phyloP scores from a whole-genome alignment of 2,888 invertebrate genomes.

The Schizotus pectinicornis region DNA sequence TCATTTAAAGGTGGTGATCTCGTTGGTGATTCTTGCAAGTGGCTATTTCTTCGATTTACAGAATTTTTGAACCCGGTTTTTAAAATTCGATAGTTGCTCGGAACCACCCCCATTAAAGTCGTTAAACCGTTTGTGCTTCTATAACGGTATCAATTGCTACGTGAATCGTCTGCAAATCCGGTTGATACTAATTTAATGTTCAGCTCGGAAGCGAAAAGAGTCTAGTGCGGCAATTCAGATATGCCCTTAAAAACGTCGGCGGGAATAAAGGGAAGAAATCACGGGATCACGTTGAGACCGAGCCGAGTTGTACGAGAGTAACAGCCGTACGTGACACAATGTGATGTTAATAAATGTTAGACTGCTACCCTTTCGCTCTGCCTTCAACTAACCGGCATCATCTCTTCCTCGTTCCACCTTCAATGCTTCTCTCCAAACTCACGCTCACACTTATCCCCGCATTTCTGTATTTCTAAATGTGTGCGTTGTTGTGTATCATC shows the following conservation, averaged over 20 bases:
- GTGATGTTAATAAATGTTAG: constrained; percentile 39
- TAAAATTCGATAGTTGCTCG: too few species aligned
- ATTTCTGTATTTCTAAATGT: constrained; percentile 25
- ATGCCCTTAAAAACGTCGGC: constrained; percentile 3
- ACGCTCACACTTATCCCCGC: constrained; percentile 18
- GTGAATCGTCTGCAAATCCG: too few species aligned
- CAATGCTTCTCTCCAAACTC: constrained; percentile 6
- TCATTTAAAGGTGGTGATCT: too few species aligned
- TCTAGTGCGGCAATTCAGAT: constrained; percentile 10
- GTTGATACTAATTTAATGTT: too few species aligned
- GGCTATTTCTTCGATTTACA: too few species aligned
- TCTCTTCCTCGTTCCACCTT: background rate
- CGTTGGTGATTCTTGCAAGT: too few species aligned
- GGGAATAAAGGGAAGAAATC: constrained; percentile 34
- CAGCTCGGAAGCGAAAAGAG: background rate
- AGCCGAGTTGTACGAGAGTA: constrained; percentile 38
- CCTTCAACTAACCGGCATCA: background rate
- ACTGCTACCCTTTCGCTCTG: constrained; percentile 13
- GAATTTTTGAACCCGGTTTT: too few species aligned
- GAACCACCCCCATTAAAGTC: too few species aligned
- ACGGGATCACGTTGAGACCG: constrained; percentile 40
- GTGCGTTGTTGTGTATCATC: constrained; percentile 37
- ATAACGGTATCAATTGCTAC: too few species aligned
- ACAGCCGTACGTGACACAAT: constrained; percentile 46
- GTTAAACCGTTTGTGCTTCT: too few species aligned